Conservation (phyloP, 2,888 invertebrate genomes). For the Drosophila lutescens region DNA sequence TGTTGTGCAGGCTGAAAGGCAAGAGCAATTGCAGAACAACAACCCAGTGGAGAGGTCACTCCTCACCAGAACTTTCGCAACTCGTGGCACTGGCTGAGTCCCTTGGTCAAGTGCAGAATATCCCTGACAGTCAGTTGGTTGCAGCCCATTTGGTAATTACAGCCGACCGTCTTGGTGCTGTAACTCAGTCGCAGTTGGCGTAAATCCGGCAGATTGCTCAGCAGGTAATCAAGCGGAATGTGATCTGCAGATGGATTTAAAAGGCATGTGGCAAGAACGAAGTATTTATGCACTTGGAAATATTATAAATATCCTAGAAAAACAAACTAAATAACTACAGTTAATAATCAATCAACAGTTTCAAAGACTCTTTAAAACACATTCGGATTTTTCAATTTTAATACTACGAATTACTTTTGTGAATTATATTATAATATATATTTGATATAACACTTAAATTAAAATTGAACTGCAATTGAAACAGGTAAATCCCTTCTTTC, state of each 20-base stretch:
- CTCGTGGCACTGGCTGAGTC: conserved; percentile 82
- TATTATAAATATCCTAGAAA: not conserved
- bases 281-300: not conserved
- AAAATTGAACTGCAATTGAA: too few relatives aligned
- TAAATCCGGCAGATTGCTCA: conserved; percentile 83
- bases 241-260: conserved; percentile 76
- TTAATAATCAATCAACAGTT: too few relatives aligned
- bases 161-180: conserved; percentile 82
- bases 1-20: conserved; percentile 79
- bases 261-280: not conserved
- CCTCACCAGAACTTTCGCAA: conserved; percentile 81
- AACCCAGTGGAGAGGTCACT: not conserved
- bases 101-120: conserved; percentile 76
- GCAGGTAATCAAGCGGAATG: conserved; percentile 84
- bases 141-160: conserved; percentile 83
- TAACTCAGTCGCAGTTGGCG: conserved; percentile 82
- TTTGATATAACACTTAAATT: too few relatives aligned
- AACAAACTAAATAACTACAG: too few relatives aligned
- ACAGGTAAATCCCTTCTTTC: not conserved
- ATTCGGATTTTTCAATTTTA: too few relatives aligned
- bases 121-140: conserved; percentile 82
- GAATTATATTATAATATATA: too few relatives aligned
- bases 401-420: too few relatives aligned
- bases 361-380: too few relatives aligned
- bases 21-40: too few relatives aligned